Base-by-base conservation (phyloP, 2,797 vertebrate genomes). In the Helicolenus hilgendorfi region DNA sequence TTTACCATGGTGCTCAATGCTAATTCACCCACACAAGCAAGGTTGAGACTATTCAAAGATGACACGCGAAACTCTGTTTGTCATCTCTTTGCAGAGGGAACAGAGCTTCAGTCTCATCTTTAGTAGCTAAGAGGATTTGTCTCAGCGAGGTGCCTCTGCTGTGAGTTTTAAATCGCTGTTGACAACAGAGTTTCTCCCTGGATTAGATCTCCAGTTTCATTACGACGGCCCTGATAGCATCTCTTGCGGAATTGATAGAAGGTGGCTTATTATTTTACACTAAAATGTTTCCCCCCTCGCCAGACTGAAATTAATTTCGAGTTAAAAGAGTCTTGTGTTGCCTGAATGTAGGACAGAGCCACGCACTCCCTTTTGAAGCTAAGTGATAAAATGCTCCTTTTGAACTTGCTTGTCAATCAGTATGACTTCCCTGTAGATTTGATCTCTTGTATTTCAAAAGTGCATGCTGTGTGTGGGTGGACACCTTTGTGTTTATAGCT, bases 151-250 rank as follows among this genome's bases (percentile, higher is more conserved):
- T 81, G 85, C 90, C 86, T 95, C 91, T 79, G 91, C 92, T 93
- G 72, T 60, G 73, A 90, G 93, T 94, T 94, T 94, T 89, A 96
- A 95, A 95, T 96, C 89, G 94, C 83, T 91, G 90, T 89, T 94
- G 91, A 94, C 96, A 93, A 91, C 89, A 86, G 77, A 81, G 86
- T 88, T 95, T 89, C 80, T 93, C 83, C 80, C 73, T 70, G 84
- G 92, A 96, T 95, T 92, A 92, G 89, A 96, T 96, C 89, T 92
- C 68, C 74, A 72, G 89, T 96, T 96, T 96, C 89, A 96, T 96
- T 96, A 92, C 74, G 74, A 89, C 69, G 77, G 81, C 69, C 69
- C 79, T 55, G 91, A 96, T 95, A 96, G 79, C 78, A 94, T 96
- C 91, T 94, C 56, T 71, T 7, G 36, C 76, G 56, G 80, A 93